Evolutionary conservation across 1,140 invertebrate species (phyloP).

Genomic region (Rhopalosiphum padi): DNA sequence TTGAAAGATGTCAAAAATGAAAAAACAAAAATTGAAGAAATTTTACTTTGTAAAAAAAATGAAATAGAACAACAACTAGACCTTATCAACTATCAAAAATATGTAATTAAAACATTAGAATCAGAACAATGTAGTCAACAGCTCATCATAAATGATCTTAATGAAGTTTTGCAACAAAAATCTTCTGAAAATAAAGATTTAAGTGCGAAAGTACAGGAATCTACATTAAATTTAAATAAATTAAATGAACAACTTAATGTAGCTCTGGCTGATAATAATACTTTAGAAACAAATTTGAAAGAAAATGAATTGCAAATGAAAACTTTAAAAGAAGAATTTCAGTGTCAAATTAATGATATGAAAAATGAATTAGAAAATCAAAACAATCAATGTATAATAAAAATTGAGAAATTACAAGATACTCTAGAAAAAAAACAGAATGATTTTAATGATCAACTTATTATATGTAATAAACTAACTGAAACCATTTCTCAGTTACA

Average conservation of each 20-base stretch:
- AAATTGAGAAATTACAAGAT: not conserved
- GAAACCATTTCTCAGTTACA: constrained; percentile 12
- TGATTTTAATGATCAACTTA: constrained; percentile 14
- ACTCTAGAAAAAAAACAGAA: constrained; percentile 38
- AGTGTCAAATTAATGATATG: not conserved
- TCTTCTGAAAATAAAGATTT: constrained; percentile 6
- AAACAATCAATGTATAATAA: not conserved
- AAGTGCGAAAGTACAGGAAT: not conserved
- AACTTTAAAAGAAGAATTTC: not conserved
- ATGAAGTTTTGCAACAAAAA: not conserved
- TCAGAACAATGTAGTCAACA: not conserved
- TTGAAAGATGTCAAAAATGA: not conserved
- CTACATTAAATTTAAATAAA: not conserved
- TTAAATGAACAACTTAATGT: not conserved
- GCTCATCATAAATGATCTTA: not conserved
- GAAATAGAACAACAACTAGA: constrained; percentile 14
- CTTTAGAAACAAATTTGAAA: not conserved
- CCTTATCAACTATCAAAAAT: not conserved
- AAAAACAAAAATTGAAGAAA: constrained; percentile 5
- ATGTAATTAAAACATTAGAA: constrained; percentile 20
- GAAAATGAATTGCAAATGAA: not conserved
- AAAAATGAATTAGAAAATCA: constrained; percentile 1
- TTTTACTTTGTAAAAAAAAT: constrained; percentile 26
- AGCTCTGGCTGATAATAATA: not conserved
- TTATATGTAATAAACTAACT: not conserved